These are phyloP conservation scores for Drepana falcataria DNA, from an alignment of 2,888 invertebrate genomes.

Conservation along the genomic window DNA sequence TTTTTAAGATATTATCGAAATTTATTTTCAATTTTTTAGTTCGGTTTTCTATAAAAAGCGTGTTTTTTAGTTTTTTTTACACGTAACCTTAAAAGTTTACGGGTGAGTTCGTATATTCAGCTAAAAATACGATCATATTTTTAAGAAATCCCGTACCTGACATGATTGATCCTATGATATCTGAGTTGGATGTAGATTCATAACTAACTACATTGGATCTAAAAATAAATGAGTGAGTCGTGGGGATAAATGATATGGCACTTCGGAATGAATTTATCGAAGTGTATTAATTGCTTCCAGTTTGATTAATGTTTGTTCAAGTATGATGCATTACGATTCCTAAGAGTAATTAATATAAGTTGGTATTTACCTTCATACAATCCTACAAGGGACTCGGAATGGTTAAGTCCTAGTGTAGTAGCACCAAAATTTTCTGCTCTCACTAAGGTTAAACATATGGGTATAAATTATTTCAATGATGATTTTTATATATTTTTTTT, in stretches of 20 bases:
- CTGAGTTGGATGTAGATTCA: neutral
- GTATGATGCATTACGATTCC: neutral
- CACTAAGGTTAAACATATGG: too few relatives aligned
- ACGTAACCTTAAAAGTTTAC: neutral
- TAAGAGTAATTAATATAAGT: too few relatives aligned
- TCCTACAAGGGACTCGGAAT: too few relatives aligned
- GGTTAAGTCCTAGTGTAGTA: too few relatives aligned
- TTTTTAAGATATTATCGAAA: too few relatives aligned
- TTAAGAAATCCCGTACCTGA: neutral
- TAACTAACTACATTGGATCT: neutral
- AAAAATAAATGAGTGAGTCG: conserved; percentile 1
- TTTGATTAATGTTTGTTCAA: neutral
- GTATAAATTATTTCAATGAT: too few relatives aligned
- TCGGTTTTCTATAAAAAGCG: too few relatives aligned
- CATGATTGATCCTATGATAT: neutral
- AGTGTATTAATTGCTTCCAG: neutral
- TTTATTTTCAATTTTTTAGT: too few relatives aligned
- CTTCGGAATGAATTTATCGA: neutral
- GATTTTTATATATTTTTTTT: too few relatives aligned
- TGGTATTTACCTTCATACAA: too few relatives aligned
- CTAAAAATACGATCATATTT: neutral
- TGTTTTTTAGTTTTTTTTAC: neutral
- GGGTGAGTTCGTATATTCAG: neutral
- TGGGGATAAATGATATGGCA: neutral
- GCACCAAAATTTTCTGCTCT: too few relatives aligned